Evolutionary conservation across 2,797 vertebrate genomes (phyloP), one percentile per base, ranked within the genome.

Genomic region (Chelmon rostratus): DNA sequence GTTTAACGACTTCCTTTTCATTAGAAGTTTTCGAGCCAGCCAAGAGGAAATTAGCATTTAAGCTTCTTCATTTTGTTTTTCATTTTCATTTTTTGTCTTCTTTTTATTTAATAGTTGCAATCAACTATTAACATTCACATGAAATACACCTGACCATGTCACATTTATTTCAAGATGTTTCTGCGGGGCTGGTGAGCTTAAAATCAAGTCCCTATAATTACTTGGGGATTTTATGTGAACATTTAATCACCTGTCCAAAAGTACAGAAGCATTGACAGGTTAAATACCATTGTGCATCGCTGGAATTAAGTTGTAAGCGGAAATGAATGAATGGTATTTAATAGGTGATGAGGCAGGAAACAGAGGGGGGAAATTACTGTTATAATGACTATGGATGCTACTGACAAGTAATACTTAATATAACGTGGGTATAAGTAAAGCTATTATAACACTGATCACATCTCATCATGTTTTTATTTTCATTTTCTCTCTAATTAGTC

Each of bases 271-370:
- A 52, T 19, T 19, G 38, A 53, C 8, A 57, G 44, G 10, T 76
- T 67, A 56, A 83, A 62, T 10, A 50, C 13, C 1, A 25, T 47
- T 40, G 35, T 49, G n/a, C 6, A 3, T 73, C 69, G 77, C 18
- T 76, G n/a, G 58, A 76, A 76, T 71, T 37, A 58, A 64, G 33
- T 25, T 35, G 1, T 50, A 40, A 4, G 0, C 49, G 23, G 3
- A 58, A 37, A n/a, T 31, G 11, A 70, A 25, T 59, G 40, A 31
- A 3, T 50, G 73, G 35, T 44, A 19, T 44, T 69, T 49, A 47
- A 42, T 2, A 57, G 35, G 25, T 40, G 19, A 15, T 8, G 42
- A 28, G 5, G 31, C 38, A 79, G 28, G 23, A 57, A 61, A 25
- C 2, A 33, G n/a, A 6, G 5, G 18, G 18, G 6, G 3, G 12